Evolutionary conservation across 2,888 invertebrate genomes (phyloP).

Genomic region (Leptinotarsa rubiginosa): DNA sequence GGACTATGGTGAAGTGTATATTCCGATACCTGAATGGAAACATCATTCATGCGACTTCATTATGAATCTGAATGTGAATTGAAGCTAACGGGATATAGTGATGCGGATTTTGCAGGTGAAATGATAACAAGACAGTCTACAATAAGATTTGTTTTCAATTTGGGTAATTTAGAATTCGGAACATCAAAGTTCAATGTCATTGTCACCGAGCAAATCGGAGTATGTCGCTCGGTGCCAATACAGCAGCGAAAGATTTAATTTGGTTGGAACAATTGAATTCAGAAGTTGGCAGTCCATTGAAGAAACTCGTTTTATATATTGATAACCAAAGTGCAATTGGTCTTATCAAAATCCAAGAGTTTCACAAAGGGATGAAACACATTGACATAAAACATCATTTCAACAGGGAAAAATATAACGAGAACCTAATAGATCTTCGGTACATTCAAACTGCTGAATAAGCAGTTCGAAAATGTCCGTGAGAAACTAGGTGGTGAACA

Average conservation of each 20-base stretch:
- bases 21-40: no score
- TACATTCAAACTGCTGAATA: background rate
- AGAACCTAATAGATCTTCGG: background rate
- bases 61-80: no score
- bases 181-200: no score
- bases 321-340: background rate
- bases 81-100: no score
- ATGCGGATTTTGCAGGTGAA: no score
- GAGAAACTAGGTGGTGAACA: no score
- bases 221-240: slow-evolving; percentile 11
- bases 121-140: no score
- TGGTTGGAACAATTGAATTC: background rate
- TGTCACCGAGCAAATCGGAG: background rate
- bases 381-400: background rate
- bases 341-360: slow-evolving; percentile 5
- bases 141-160: no score
- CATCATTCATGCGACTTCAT: no score
- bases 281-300: background rate
- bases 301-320: background rate
- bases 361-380: background rate
- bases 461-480: no score
- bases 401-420: background rate
- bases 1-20: no score
- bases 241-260: slow-evolving; percentile 11
- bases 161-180: no score